Evolutionary conservation across 1,140 invertebrate genomes (phyloP).

Genomic region (Dreissena polymorpha): DNA sequence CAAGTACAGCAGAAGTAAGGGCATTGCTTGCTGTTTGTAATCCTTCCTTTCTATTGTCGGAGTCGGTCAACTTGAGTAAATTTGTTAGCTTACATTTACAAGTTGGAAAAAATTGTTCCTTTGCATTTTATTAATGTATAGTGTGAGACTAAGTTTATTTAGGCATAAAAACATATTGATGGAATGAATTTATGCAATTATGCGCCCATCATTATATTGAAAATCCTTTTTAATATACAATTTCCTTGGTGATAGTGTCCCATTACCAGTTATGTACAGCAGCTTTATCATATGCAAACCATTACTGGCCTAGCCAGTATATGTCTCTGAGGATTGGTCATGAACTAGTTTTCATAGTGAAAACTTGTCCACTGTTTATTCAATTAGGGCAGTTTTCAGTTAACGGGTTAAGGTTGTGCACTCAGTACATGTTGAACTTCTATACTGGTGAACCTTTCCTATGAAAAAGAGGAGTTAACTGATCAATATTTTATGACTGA

Average conservation of each 20-base stretch:
- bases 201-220: neutral
- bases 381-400: neutral
- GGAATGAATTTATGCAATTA: neutral
- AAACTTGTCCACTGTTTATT: neutral
- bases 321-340: no score
- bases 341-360: no score
- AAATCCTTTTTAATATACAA: neutral
- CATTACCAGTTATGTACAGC: no score
- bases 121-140: neutral
- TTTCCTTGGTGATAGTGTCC: no score
- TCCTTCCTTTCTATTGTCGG: neutral
- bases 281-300: no score
- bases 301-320: no score
- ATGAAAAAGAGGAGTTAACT: no score
- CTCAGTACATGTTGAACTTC: no score
- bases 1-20: slow-evolving; percentile 77
- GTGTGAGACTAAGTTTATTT: neutral
- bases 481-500: no score
- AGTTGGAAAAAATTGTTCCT: no score
- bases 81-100: slow-evolving; percentile 6
- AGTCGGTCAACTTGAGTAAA: neutral
- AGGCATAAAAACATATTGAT: neutral
- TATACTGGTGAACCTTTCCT: no score
- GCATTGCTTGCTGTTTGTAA: neutral
- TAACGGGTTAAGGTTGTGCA: no score